Conservation (phyloP, 2,888 invertebrate species). For the Watsonalla binaria region DNA sequence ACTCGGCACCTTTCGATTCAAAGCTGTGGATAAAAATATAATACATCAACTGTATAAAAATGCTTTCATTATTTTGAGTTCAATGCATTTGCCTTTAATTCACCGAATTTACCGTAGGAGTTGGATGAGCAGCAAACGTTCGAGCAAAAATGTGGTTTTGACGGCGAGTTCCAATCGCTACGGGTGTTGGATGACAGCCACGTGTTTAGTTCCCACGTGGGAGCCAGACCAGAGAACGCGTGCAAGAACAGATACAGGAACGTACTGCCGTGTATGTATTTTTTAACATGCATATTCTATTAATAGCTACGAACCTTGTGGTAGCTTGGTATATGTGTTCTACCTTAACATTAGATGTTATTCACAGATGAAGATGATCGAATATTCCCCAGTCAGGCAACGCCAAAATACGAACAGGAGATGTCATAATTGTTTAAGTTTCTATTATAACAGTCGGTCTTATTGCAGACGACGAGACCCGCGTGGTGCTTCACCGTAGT, state of each 20-base stretch:
- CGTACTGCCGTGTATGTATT: constrained; percentile 89
- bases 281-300: neutral
- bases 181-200: constrained; percentile 95
- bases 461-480: constrained; percentile 93
- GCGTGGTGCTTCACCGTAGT: constrained; percentile 86
- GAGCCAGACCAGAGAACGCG: constrained; percentile 90
- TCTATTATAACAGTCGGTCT: too few species aligned
- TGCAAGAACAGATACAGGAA: constrained; percentile 98
- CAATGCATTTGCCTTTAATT: neutral
- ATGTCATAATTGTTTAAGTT: too few species aligned
- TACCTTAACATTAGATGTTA: too few species aligned
- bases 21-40: too few species aligned
- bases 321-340: too few species aligned
- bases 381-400: neutral
- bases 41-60: too few species aligned
- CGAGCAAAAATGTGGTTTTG: constrained; percentile 81
- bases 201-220: constrained; percentile 92
- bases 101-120: constrained; percentile 30
- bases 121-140: constrained; percentile 36
- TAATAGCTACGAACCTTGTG: too few species aligned
- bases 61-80: too few species aligned
- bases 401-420: too few species aligned
- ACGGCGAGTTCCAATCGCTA: constrained; percentile 96
- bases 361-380: too few species aligned
- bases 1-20: too few species aligned